Percentiles rank a stretch among this genome's conserved stretches.
phyloP scores from a whole-genome alignment of 2,797 vertebrate species.

The Anguilla obscura region DNA sequence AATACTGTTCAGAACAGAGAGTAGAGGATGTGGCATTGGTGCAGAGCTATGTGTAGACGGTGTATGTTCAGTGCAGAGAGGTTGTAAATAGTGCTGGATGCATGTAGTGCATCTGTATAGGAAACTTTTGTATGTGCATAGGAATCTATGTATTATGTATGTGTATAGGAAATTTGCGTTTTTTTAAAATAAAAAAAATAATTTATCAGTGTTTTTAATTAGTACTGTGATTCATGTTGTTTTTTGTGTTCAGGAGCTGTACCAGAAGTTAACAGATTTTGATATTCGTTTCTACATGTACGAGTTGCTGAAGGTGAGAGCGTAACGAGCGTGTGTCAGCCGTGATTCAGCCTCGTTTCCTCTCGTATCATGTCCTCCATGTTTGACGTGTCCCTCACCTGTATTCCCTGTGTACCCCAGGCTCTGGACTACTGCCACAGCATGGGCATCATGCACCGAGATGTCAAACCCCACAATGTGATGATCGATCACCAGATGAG shows the following conservation, averaged over 20 bases:
- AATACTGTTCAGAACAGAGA: too few relatives aligned
- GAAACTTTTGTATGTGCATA: too few relatives aligned
- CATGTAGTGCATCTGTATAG: too few relatives aligned
- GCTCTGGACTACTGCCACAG: constrained; percentile 96
- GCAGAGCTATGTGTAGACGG: too few relatives aligned
- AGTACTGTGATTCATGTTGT: too few relatives aligned
- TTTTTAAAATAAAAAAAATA: too few relatives aligned
- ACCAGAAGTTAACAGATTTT: constrained; percentile 97
- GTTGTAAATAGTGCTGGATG: too few relatives aligned
- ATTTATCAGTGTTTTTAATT: too few relatives aligned
- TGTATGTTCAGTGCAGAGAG: too few relatives aligned
- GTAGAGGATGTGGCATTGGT: too few relatives aligned
- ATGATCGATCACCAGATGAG: constrained; percentile 96
- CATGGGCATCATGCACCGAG: constrained; percentile 95
- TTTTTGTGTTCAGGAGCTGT: constrained; percentile 83
- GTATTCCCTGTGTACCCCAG: constrained; percentile 60
- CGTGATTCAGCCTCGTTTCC: neutral
- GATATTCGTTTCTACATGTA: constrained; percentile 98
- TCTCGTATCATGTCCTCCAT: neutral
- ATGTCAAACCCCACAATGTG: constrained; percentile 94
- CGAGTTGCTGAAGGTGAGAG: constrained; percentile 94
- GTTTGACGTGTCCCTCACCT: constrained; percentile 13
- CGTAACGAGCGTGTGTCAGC: neutral
- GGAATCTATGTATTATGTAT: too few relatives aligned
- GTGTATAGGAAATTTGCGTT: too few relatives aligned